A percentile compares a stretch with the other conserved stretches of the same genome.
Conservation (phyloP, 1,140 invertebrate genomes). For the Drosophila busckii region DNA sequence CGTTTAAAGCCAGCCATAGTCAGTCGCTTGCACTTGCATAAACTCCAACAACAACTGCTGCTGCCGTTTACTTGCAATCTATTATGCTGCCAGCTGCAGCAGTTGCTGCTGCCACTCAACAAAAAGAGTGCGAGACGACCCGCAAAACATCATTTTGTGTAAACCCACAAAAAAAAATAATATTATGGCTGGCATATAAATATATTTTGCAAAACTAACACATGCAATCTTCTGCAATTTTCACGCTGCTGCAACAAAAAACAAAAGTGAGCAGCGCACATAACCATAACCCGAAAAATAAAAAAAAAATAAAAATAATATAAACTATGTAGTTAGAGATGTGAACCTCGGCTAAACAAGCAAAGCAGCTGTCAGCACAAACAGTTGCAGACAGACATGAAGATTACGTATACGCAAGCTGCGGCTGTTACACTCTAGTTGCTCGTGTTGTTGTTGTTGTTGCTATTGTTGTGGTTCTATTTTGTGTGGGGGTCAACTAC, state of each 20-base stretch:
- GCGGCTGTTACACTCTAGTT: too few relatives aligned
- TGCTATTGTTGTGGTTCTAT: too few relatives aligned
- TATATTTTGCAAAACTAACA: constrained; percentile 57
- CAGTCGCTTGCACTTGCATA: constrained; percentile 1
- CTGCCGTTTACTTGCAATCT: constrained; percentile 27
- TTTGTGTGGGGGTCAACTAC: too few relatives aligned
- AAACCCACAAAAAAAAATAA: constrained; percentile 49
- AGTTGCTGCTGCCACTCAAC: constrained; percentile 53
- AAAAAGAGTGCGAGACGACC: too few relatives aligned
- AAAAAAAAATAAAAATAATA: neutral
- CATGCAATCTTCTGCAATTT: constrained; percentile 71
- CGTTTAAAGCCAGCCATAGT: neutral
- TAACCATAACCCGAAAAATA: constrained; percentile 6
- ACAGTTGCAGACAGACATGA: constrained; percentile 72
- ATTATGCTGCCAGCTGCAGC: constrained; percentile 53
- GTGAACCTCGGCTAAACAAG: constrained; percentile 2
- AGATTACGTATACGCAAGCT: constrained; percentile 58
- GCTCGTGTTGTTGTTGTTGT: too few relatives aligned
- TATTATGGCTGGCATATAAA: constrained; percentile 66
- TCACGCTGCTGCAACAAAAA: constrained; percentile 41
- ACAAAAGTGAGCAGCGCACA: neutral
- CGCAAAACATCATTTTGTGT: constrained; percentile 58
- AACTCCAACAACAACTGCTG: constrained; percentile 22
- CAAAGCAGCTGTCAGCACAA: constrained; percentile 59
- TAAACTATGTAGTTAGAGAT: constrained; percentile 13